Percentiles rank a stretch among this genome's conserved stretches.
Evolutionary conservation across 2,888 invertebrate genomes (phyloP).

Genomic region (Oxytorus armatus): DNA sequence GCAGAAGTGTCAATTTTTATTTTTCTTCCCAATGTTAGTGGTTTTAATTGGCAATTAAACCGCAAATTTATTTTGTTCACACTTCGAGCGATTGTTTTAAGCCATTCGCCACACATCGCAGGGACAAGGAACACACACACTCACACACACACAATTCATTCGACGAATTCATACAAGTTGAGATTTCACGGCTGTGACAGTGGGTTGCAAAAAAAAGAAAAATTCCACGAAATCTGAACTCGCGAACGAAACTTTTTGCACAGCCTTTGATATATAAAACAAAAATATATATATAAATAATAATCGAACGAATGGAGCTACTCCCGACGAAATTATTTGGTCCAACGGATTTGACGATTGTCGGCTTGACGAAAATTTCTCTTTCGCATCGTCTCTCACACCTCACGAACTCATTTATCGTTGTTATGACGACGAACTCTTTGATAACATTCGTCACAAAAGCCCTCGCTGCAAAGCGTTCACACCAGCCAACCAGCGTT

Average conservation of each 20-base stretch:
- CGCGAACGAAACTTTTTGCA: neutral
- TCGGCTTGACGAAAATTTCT: constrained; percentile 13
- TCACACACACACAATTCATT: constrained; percentile 22
- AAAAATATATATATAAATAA: neutral
- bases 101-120: too few species aligned
- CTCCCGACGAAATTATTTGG: neutral
- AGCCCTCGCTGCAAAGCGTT: constrained; percentile 65
- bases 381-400: neutral
- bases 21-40: constrained; percentile 48
- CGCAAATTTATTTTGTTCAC: constrained; percentile 23
- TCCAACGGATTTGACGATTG: neutral
- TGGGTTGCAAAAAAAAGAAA: neutral
- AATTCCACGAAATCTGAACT: neutral
- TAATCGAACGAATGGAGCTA: neutral
- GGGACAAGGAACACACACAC: neutral
- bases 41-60: constrained; percentile 33
- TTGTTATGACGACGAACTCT: constrained; percentile 19
- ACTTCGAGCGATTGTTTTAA: constrained; percentile 53
- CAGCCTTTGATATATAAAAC: constrained; percentile 50
- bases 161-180: constrained; percentile 13
- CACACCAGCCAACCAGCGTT: constrained; percentile 21
- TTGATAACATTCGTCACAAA: constrained; percentile 57
- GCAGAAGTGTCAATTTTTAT: neutral
- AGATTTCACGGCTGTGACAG: constrained; percentile 5
- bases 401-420: neutral